Evolutionary conservation across 2,113 vertebrate species (phyloP), one percentile per base, ranked within the genome.

Genomic region (Apaloderma vittatum): DNA sequence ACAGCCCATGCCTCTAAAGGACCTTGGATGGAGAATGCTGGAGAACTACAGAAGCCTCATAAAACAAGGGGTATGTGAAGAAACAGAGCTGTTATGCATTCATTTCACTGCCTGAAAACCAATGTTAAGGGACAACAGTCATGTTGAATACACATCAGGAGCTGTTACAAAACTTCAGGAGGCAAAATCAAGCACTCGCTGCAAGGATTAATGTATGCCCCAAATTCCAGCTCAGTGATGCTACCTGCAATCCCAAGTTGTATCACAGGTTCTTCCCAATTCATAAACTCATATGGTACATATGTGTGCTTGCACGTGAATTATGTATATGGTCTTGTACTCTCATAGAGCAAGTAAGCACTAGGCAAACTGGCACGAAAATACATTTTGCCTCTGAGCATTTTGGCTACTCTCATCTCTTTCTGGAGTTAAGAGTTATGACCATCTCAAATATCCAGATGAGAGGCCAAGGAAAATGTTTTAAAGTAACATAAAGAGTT

Each of bases 391-490:
- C 74, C 61, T 85, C 74, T 61, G n/a, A 95, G 70, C 73, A 43
- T 68, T 93, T 93, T 84, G 80, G 65, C 68, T 84, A 30, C 58
- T 94, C 94, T 92, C 91, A 81, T 75, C 76, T 93, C 72, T 90
- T 94, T 84, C 83, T 94, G 61, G 92, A 95, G 93, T 94, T 81
- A 94, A 94, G 72, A 97, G 73, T 94, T 96, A 94, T 37, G 94
- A 95, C 96, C 96, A 94, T 93, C 97, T 96, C 88, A 89, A 94
- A 95, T 87, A 92, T 93, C 94, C 94, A 94, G 95, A 96, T 78
- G 91, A 95, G 95, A 95, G 80, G 89, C 61, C 88, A 96, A 49
- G 0, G 90, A 94, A 97, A 97, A 95, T 92, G 73, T 96, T 96
- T 95, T 85, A 87, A 94, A 97, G 88, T 87, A 94, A 95, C 86